Conservation (phyloP, 37 sponge, comb jelly and placozoan genomes). For the Oscarella lobularis region DNA sequence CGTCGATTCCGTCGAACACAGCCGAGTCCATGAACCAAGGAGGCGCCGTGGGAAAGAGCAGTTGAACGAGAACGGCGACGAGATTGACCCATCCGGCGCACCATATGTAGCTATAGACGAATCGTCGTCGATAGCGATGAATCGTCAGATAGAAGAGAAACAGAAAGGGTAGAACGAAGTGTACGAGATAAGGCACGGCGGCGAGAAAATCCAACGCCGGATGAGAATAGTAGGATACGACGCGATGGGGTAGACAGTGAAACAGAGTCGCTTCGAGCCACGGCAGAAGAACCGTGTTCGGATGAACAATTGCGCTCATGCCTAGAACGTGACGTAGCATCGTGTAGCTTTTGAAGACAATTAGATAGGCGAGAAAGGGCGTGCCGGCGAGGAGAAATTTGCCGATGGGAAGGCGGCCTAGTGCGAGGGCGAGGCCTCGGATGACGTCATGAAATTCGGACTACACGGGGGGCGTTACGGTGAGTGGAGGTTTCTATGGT, state of each 20-base stretch:
- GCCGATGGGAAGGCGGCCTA: conserved; percentile 12
- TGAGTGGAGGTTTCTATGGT: too few species aligned
- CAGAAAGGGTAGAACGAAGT: conserved; percentile 66
- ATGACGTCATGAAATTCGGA: neutral
- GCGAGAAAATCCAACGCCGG: conserved; percentile 65
- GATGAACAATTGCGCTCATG: conserved; percentile 14
- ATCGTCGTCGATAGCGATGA: conserved; percentile 10
- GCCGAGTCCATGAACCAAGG: conserved; percentile 77
- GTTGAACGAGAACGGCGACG: conserved; percentile 45
- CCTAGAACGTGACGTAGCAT: conserved; percentile 20
- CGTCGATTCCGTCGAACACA: conserved; percentile 30
- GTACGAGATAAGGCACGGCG: conserved; percentile 67
- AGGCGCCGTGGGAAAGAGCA: conserved; percentile 68
- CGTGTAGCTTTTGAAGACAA: conserved; percentile 38
- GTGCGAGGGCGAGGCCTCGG: neutral
- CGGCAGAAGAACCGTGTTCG: conserved; percentile 33
- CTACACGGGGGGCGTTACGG: too few species aligned
- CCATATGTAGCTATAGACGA: conserved; percentile 52
- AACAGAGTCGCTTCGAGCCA: conserved; percentile 41
- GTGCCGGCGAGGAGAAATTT: conserved; percentile 23
- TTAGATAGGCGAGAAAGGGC: conserved; percentile 35
- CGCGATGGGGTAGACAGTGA: conserved; percentile 51
- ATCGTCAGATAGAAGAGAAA: conserved; percentile 32
- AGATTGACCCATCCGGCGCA: conserved; percentile 76
- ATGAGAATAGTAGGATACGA: conserved; percentile 49